Conservation (phyloP, 2,113 vertebrate species). For the Ictalurus furcatus region DNA sequence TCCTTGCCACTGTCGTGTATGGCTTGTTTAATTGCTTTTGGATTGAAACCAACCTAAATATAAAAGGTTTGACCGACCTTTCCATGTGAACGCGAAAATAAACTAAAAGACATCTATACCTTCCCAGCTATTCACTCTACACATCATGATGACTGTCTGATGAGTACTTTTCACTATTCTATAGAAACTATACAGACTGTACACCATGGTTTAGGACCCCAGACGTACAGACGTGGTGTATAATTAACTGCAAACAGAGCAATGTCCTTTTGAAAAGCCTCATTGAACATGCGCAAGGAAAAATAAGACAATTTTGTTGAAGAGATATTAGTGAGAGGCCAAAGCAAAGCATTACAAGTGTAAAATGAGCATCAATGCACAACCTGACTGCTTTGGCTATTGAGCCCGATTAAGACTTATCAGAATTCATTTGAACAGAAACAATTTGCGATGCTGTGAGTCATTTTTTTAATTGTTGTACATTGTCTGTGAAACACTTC, state of each 20-base stretch:
- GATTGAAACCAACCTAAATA: background rate
- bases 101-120: background rate
- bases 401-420: constrained; percentile 3
- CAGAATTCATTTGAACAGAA: constrained; percentile 25
- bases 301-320: background rate
- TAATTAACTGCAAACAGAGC: background rate
- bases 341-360: background rate
- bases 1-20: background rate
- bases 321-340: background rate
- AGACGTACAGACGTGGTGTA: background rate
- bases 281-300: background rate
- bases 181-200: background rate
- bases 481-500: constrained; percentile 36
- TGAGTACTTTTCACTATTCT: background rate
- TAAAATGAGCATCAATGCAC: background rate
- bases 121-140: background rate
- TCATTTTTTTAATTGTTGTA: constrained; percentile 7
- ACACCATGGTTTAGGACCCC: background rate
- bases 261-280: background rate
- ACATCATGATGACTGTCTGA: background rate
- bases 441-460: constrained; percentile 25
- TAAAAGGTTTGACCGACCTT: background rate
- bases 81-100: background rate
- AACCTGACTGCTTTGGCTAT: background rate
- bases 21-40: background rate